phyloP scores from a whole-genome alignment of 2,113 vertebrate species.

The Condylura cristata region DNA sequence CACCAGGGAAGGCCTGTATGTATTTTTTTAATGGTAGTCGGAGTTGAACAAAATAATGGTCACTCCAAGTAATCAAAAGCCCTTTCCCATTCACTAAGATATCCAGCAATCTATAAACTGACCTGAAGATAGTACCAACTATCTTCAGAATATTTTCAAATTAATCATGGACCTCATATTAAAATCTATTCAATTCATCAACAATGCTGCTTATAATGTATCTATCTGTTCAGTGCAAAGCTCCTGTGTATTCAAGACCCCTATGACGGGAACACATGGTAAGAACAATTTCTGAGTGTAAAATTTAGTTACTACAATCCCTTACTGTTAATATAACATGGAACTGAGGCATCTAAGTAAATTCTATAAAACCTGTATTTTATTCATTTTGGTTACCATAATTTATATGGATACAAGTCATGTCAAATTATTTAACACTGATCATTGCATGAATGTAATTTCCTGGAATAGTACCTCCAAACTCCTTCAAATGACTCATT shows the following conservation, averaged over 20 bases:
- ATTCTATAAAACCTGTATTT: not conserved
- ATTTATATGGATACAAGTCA: not conserved
- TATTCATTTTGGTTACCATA: not conserved
- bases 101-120: not conserved
- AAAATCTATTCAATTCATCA: not conserved
- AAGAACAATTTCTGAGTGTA: not conserved
- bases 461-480: not conserved
- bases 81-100: not conserved
- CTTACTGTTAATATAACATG: not conserved
- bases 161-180: not conserved
- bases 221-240: not conserved
- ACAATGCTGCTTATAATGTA: rapidly evolving
- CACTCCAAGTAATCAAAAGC: not conserved
- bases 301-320: not conserved
- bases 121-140: not conserved
- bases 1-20: too few relatives aligned
- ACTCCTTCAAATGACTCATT: not conserved
- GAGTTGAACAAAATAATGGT: not conserved
- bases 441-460: not conserved
- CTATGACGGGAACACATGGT: not conserved
- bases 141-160: not conserved
- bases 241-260: not conserved
- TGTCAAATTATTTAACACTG: not conserved
- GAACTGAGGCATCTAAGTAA: not conserved
- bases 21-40: not conserved